phyloP scores from a whole-genome alignment of 2,797 vertebrate genomes.

The Luscinia megarhynchos region DNA sequence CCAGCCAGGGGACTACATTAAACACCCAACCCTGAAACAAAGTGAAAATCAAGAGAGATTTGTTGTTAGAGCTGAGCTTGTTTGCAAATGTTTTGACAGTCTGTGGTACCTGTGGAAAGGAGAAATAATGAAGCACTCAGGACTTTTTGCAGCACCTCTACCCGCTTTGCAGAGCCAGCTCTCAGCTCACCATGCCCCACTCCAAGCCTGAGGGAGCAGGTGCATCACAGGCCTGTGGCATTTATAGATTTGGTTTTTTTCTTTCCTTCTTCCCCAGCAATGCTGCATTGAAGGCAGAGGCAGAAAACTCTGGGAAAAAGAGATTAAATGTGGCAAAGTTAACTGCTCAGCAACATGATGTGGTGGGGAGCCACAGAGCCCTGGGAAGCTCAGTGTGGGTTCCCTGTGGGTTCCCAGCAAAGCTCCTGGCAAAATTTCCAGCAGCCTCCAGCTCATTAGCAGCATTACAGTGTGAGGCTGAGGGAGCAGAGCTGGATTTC shows the following conservation, averaged over 20 bases:
- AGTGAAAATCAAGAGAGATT: not conserved
- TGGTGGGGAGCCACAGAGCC: not conserved
- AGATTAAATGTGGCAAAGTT: not conserved
- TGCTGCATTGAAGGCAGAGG: not conserved
- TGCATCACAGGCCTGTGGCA: accelerated
- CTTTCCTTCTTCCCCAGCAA: not conserved
- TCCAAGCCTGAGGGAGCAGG: not conserved
- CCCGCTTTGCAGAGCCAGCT: not conserved
- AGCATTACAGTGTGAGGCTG: not conserved
- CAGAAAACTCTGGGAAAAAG: not conserved
- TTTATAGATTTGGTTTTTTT: not conserved
- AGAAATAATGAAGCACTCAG: not conserved
- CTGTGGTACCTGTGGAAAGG: not conserved
- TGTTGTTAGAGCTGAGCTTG: not conserved
- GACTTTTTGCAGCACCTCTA: not conserved
- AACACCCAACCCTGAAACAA: conserved; percentile 92
- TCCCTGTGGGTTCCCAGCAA: not conserved
- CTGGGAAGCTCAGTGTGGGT: not conserved
- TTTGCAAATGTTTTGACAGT: not conserved
- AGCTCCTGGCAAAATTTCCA: not conserved
- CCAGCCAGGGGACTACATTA: conserved; percentile 95
- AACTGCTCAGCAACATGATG: not conserved
- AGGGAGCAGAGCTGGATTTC: conserved; percentile 26
- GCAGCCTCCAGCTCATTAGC: conserved; percentile 11
- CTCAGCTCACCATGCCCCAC: not conserved